Percentiles rank a stretch among this genome's conserved stretches.
phyloP scores from a whole-genome alignment of 2,797 vertebrate genomes.

The Sebastes wilsoni region DNA sequence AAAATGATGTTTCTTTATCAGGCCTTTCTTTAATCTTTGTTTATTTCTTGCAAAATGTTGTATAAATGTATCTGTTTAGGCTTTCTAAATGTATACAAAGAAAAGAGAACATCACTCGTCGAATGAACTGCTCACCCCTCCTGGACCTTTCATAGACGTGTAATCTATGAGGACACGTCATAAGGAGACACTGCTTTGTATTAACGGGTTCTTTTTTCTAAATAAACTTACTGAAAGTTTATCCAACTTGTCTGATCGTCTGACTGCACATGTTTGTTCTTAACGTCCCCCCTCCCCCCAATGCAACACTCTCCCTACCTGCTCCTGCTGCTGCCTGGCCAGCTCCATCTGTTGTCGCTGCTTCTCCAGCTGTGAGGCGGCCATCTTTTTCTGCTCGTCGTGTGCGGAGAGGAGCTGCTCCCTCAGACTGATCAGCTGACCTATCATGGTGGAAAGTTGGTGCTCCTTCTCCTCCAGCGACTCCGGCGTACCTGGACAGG shows the following conservation, averaged over 20 bases:
- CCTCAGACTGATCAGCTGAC: constrained; percentile 93
- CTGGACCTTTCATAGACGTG: not conserved
- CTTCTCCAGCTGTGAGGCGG: constrained; percentile 94
- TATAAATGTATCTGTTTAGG: not conserved
- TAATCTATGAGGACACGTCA: too few species aligned
- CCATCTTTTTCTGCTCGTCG: constrained; percentile 95
- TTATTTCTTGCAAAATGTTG: not conserved
- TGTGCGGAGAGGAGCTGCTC: constrained; percentile 95
- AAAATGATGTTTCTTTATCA: not conserved
- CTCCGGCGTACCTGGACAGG: constrained; percentile 88
- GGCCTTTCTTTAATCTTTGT: not conserved
- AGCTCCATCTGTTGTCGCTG: constrained; percentile 97
- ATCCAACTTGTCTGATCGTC: not conserved
- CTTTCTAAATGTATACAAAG: not conserved
- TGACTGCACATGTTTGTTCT: not conserved
- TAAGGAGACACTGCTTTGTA: not conserved
- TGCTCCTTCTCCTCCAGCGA: constrained; percentile 94
- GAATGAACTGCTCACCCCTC: too few species aligned
- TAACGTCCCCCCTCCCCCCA: too few species aligned
- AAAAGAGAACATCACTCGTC: not conserved
- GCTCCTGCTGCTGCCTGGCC: constrained; percentile 95
- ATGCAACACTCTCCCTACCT: constrained; percentile 79
- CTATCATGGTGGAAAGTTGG: constrained; percentile 94
- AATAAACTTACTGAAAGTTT: not conserved
- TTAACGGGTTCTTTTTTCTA: not conserved